These are phyloP conservation scores for Rutilus rutilus DNA, from an alignment of 2,113 vertebrate species.

Conservation along the genomic window DNA sequence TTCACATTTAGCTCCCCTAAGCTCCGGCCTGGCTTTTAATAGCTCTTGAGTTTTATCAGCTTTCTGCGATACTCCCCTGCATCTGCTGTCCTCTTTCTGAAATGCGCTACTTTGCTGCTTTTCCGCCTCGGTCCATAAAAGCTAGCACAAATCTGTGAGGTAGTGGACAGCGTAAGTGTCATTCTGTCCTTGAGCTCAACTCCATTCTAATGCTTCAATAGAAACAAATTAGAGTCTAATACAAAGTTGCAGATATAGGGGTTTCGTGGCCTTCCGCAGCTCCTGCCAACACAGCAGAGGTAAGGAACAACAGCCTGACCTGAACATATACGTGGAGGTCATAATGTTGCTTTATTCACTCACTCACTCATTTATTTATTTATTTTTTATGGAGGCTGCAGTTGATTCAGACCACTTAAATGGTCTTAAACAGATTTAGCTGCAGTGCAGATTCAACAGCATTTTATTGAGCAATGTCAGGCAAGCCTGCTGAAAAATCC, in stretches of 20 bases:
- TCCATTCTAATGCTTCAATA: conserved; percentile 28
- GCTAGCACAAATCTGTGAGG: neutral
- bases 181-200: conserved; percentile 44
- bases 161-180: neutral
- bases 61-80: neutral
- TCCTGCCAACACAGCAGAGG: conserved; percentile 15
- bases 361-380: no score
- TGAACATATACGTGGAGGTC: conserved; percentile 15
- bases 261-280: conserved; percentile 16
- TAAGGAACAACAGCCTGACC: conserved; percentile 16
- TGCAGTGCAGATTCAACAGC: neutral
- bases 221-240: neutral
- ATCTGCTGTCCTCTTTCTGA: neutral
- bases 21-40: conserved; percentile 27
- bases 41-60: conserved; percentile 37
- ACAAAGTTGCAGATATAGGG: conserved; percentile 12
- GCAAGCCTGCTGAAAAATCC: neutral
- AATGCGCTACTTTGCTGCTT: neutral
- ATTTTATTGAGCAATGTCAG: neutral
- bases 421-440: neutral
- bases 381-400: conserved; percentile 39
- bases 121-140: neutral
- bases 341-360: conserved; percentile 1
- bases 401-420: conserved; percentile 6
- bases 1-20: conserved; percentile 47